Percentiles rank a stretch among this genome's conserved stretches.
These are phyloP conservation scores for Pseudoips prasinana DNA, from an alignment of 2,888 invertebrate genomes.

Conservation along the genomic window DNA sequence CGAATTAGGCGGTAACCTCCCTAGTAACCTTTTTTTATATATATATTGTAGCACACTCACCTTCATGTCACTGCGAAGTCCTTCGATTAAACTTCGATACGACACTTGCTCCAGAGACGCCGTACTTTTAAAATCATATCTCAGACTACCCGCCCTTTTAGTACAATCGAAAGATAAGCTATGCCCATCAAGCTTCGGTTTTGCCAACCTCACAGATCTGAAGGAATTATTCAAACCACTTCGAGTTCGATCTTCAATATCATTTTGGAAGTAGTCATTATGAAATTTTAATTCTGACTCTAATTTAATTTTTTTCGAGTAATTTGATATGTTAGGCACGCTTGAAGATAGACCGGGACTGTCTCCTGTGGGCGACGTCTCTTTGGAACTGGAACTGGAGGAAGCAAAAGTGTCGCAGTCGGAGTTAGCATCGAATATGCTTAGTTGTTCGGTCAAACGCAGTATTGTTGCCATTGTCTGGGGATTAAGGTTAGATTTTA, in stretches of 20 bases:
- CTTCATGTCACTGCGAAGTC: slow-evolving; percentile 51
- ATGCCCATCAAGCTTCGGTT: slow-evolving; percentile 45
- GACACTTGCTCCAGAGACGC: slow-evolving; percentile 63
- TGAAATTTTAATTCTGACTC: slow-evolving; percentile 58
- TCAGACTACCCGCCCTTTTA: slow-evolving; percentile 50
- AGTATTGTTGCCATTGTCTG: slow-evolving; percentile 87
- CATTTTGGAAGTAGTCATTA: slow-evolving; percentile 65
- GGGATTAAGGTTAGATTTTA: too few species aligned
- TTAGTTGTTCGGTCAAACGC: slow-evolving; percentile 89
- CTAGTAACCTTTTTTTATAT: too few species aligned
- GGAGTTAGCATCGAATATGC: slow-evolving; percentile 86
- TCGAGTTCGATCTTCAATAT: slow-evolving; percentile 44
- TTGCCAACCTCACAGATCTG: slow-evolving; percentile 53
- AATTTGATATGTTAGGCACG: slow-evolving; percentile 54
- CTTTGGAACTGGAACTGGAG: slow-evolving; percentile 79
- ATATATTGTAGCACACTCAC: too few species aligned
- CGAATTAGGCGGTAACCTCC: too few species aligned
- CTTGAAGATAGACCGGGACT: slow-evolving; percentile 57
- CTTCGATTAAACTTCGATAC: slow-evolving; percentile 53
- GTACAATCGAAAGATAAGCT: slow-evolving; percentile 53
- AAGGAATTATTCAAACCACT: slow-evolving; percentile 52
- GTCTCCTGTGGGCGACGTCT: slow-evolving; percentile 84
- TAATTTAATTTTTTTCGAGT: slow-evolving; percentile 34
- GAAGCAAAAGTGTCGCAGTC: slow-evolving; percentile 86
- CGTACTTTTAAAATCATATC: slow-evolving; percentile 54